A percentile compares a stretch with the other conserved stretches of the same genome.
Conservation (phyloP, 2,888 invertebrate genomes). For the Hedya salicella region DNA sequence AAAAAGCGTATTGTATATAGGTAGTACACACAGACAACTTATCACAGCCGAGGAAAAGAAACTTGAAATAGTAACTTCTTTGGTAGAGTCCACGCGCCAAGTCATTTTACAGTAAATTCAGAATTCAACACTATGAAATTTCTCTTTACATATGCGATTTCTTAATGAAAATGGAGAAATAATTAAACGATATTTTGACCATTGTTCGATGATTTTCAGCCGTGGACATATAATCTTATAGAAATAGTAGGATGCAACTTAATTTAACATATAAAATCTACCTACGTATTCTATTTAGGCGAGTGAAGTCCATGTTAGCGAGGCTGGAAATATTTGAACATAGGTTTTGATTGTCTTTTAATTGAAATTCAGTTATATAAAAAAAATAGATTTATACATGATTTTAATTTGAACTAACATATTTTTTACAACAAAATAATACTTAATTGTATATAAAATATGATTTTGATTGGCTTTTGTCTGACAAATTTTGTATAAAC, state of each 20-base stretch:
- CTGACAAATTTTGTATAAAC: too few species aligned
- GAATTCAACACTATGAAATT: not conserved
- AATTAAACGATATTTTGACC: too few species aligned
- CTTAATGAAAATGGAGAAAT: too few species aligned
- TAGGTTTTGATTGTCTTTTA: not conserved
- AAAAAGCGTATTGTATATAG: conserved; percentile 36
- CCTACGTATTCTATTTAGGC: conserved; percentile 18
- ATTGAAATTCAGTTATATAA: too few species aligned
- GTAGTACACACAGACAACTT: conserved; percentile 33
- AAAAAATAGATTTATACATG: too few species aligned
- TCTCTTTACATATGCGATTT: too few species aligned
- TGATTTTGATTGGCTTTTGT: too few species aligned
- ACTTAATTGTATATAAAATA: too few species aligned
- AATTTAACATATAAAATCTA: conserved; percentile 33
- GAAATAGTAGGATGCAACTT: conserved; percentile 29
- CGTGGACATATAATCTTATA: conserved; percentile 24
- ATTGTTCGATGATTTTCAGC: not conserved
- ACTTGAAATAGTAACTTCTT: conserved; percentile 44
- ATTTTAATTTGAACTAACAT: too few species aligned
- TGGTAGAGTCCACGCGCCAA: conserved; percentile 30
- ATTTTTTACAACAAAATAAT: too few species aligned
- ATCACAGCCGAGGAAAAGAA: conserved; percentile 53
- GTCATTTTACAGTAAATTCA: too few species aligned
- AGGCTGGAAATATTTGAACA: conserved; percentile 20
- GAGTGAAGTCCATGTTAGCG: conserved; percentile 8